Evolutionary conservation across 2,888 invertebrate species (phyloP).

Genomic region (Globia sparganii): DNA sequence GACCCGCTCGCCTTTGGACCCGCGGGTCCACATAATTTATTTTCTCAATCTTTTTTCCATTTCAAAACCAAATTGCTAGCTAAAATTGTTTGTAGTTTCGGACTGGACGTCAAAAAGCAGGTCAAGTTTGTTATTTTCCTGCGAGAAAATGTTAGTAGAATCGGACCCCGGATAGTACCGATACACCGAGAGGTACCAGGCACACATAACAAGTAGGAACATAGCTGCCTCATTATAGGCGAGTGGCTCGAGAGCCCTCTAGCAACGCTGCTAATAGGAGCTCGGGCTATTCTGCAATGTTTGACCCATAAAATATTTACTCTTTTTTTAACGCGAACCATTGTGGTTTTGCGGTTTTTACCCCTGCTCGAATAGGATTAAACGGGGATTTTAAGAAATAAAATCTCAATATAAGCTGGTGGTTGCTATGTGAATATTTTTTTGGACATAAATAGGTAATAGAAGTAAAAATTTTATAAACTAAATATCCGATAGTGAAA

Average conservation of each 20-base stretch:
- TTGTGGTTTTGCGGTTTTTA: conserved; percentile 26
- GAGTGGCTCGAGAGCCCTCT: conserved; percentile 71
- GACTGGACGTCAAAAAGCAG: not conserved
- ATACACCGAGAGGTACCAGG: conserved; percentile 44
- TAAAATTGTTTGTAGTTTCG: not conserved
- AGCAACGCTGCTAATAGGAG: conserved; percentile 72
- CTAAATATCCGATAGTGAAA: not conserved
- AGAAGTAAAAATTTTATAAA: not conserved
- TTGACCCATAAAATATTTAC: conserved; percentile 61
- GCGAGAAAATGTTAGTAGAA: conserved; percentile 1
- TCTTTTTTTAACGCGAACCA: conserved; percentile 32
- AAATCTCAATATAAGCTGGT: not conserved
- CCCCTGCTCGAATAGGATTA: not conserved
- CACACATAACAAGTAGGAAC: conserved; percentile 58
- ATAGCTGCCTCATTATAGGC: conserved; percentile 77
- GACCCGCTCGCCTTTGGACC: too few species aligned
- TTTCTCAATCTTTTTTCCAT: not conserved
- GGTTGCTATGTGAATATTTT: not conserved
- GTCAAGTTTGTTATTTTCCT: conserved; percentile 25
- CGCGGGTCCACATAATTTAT: too few species aligned
- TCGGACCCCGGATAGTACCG: conserved; percentile 13
- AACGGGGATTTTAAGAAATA: not conserved
- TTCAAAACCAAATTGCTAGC: not conserved
- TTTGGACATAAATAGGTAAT: not conserved
- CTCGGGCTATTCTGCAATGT: conserved; percentile 63